Evolutionary conservation across 2,888 invertebrate genomes (phyloP), one percentile per base, ranked within the genome.

Genomic region (Lamproptera curius): DNA sequence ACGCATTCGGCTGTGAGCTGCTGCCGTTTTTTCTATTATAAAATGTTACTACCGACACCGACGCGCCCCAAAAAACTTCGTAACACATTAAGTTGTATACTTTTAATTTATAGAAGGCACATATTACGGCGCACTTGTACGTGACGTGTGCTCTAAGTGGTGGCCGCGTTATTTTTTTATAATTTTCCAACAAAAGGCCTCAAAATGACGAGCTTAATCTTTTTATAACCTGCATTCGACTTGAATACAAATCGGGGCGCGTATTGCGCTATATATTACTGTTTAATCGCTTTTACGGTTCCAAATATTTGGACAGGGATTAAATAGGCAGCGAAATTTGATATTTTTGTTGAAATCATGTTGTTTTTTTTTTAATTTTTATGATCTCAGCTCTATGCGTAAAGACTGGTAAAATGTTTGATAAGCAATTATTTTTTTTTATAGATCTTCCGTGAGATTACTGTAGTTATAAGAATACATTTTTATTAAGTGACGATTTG

Each of bases 251-350:
- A 87, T 81, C 73, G 54, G 66, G 60, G 61, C 15, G 73, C 72
- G 72, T 84, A 86, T 84, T 85, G 70, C 70, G 76, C 83, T 81
- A 83, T 84, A 85, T 83, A 77, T 85, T 85, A 81, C 70, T 72
- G 73, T 71, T 72, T 76, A 80, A 85, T 86, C 66, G 77, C 75
- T 80, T 85, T 86, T 83, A 82, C 85, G 80, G 76, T 78, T 77
- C 76, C 67, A 86, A 86, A 87, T 86, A 83, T 86, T 87, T 86
- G 79, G 85, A 87, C 85, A 81, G 67, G 76, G 78, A 70, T 83
- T 81, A 82, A 80, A 83, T 82, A 71, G 75, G 70, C 63, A 57
- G 56, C 61, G 86, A 83, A 86, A 87, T 78, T 64, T 85, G 87
- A 87, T 87, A 86, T 81, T 83, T 85, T 84, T 65, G 66, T 67